A percentile compares a stretch with the other conserved stretches of the same genome.
These are phyloP conservation scores for Upupa epops DNA, from an alignment of 2,113 vertebrate species.

Conservation along the genomic window DNA sequence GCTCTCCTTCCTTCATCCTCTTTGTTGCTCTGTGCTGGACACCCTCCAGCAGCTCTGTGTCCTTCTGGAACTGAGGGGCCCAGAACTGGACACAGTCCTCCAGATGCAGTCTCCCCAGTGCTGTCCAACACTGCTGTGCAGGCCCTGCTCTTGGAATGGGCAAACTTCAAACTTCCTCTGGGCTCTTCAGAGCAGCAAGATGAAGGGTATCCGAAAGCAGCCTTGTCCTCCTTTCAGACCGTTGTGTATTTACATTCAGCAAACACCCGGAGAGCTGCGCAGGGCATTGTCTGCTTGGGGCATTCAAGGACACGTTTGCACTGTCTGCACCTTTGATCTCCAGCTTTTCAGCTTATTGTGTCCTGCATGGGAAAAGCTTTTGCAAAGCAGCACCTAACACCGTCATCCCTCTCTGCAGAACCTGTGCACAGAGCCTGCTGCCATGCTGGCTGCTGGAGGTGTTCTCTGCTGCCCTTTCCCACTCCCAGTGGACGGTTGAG, in stretches of 20 bases:
- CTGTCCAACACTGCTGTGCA: neutral
- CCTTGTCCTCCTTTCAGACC: neutral
- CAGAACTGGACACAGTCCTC: too few relatives aligned
- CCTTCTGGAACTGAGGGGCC: too few relatives aligned
- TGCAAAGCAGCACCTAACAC: neutral
- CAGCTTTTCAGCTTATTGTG: neutral
- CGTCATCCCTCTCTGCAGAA: neutral
- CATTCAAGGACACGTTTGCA: neutral
- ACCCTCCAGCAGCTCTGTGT: too few relatives aligned
- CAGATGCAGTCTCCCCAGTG: too few relatives aligned
- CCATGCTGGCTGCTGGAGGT: neutral
- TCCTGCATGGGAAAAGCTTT: neutral
- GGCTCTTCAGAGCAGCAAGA: neutral
- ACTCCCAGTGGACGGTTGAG: rapidly evolving
- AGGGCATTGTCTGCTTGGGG: neutral
- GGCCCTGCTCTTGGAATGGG: neutral
- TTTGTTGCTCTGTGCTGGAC: too few relatives aligned
- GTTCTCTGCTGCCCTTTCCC: neutral
- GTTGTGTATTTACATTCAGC: neutral
- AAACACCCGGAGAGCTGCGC: neutral
- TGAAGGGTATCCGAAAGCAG: neutral
- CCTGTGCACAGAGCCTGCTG: neutral
- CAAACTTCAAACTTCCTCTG: neutral
- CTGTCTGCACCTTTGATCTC: neutral
- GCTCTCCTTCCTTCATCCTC: too few relatives aligned